Percentiles rank a stretch among this genome's conserved stretches.
phyloP scores from a whole-genome alignment of 2,888 invertebrate genomes.

The Lasioglossum calceatum region DNA sequence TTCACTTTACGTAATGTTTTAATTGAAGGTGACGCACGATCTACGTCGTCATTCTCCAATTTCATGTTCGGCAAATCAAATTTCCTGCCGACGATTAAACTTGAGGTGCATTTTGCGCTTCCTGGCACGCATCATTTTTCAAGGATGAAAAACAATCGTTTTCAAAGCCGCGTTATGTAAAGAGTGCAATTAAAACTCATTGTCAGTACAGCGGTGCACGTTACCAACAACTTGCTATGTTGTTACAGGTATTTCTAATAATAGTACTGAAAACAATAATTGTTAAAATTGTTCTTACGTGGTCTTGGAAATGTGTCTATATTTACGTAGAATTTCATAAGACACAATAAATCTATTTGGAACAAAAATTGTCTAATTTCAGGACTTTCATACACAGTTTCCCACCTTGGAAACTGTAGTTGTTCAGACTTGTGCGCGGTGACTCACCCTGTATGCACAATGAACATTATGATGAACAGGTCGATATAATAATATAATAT shows the following conservation, averaged over 20 bases:
- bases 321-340: no score
- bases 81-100: slow-evolving; percentile 29
- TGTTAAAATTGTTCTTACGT: no score
- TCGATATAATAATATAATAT: slow-evolving; percentile 42
- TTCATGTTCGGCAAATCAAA: slow-evolving; percentile 29
- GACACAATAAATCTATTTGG: background rate
- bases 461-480: slow-evolving; percentile 4
- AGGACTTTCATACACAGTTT: background rate
- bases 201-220: background rate
- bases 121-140: background rate
- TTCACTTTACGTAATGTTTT: background rate
- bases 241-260: background rate
- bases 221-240: background rate
- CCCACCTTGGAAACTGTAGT: background rate
- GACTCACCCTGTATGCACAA: slow-evolving; percentile 1
- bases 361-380: no score
- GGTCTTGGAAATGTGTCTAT: no score
- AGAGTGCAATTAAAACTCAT: background rate
- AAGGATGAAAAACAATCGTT: slow-evolving; percentile 7
- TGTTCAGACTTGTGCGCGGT: background rate
- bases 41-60: slow-evolving; percentile 14
- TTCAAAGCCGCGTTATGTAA: background rate
- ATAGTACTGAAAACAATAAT: background rate
- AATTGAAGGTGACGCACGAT: background rate
- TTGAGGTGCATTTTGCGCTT: slow-evolving; percentile 5